Percentiles rank a stretch among this genome's conserved stretches.
phyloP scores from a whole-genome alignment of 2,888 invertebrate species.

The Rhagonycha fulva region DNA sequence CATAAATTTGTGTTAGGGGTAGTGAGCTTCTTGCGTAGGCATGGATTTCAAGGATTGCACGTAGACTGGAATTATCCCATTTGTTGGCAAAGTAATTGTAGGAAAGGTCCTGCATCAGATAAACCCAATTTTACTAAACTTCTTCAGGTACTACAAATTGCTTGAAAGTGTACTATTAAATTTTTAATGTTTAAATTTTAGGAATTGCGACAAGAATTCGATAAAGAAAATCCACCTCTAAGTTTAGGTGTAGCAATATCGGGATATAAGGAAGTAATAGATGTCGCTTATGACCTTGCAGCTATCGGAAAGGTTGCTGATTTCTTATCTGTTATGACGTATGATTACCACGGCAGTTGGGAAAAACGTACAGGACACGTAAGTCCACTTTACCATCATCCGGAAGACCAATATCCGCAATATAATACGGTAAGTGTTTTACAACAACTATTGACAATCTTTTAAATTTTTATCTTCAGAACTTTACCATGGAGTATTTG shows the following conservation, averaged over 20 bases:
- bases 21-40: conserved; percentile 70
- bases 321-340: conserved; percentile 85
- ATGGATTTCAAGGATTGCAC: conserved; percentile 86
- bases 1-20: conserved; percentile 72
- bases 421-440: conserved; percentile 73
- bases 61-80: conserved; percentile 95
- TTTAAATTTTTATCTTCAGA: conserved; percentile 56
- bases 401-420: conserved; percentile 71
- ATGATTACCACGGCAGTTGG: conserved; percentile 92
- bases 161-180: background rate
- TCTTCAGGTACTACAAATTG: conserved; percentile 60
- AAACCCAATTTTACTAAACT: conserved; percentile 78
- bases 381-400: conserved; percentile 71
- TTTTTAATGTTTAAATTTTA: conserved; percentile 42
- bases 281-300: conserved; percentile 80
- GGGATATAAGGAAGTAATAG: conserved; percentile 89
- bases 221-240: conserved; percentile 66
- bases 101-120: conserved; percentile 78
- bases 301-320: conserved; percentile 71
- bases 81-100: conserved; percentile 91
- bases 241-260: conserved; percentile 82
- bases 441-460: background rate
- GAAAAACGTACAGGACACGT: conserved; percentile 80
- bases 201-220: conserved; percentile 69
- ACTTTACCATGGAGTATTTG: conserved; percentile 80